Conservation (phyloP, 2,888 invertebrate species). For the Epinotia nisella region DNA sequence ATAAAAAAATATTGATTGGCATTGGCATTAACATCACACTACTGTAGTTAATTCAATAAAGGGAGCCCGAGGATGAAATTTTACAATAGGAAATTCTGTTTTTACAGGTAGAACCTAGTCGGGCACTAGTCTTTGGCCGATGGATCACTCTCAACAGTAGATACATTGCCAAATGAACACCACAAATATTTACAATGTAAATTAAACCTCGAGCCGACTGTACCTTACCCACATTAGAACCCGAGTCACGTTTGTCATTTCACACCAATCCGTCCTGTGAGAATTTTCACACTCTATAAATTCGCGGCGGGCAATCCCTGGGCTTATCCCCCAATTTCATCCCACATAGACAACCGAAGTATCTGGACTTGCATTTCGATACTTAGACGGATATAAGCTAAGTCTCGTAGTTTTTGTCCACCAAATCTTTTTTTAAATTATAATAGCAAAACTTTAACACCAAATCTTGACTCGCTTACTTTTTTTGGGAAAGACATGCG, state of each 20-base stretch:
- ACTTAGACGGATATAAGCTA: no score
- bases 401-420: neutral
- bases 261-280: slow-evolving; percentile 66
- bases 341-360: slow-evolving; percentile 41
- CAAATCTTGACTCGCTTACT: no score
- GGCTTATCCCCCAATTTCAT: slow-evolving; percentile 57
- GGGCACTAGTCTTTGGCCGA: neutral
- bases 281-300: slow-evolving; percentile 80
- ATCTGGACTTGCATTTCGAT: neutral
- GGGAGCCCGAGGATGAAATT: no score
- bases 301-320: slow-evolving; percentile 68
- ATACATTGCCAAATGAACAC: no score
- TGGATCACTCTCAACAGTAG: no score
- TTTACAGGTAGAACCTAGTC: neutral
- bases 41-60: no score
- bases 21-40: no score
- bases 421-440: neutral
- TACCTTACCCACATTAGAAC: slow-evolving; percentile 49
- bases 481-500: no score
- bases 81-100: no score
- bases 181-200: neutral
- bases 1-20: no score
- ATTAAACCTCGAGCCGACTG: slow-evolving; percentile 27
- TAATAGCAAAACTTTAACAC: no score
- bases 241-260: slow-evolving; percentile 77